A percentile compares a stretch with the other conserved stretches of the same genome.
These are phyloP conservation scores for Dioctria rufipes DNA, from an alignment of 2,888 invertebrate genomes.

Conservation along the genomic window DNA sequence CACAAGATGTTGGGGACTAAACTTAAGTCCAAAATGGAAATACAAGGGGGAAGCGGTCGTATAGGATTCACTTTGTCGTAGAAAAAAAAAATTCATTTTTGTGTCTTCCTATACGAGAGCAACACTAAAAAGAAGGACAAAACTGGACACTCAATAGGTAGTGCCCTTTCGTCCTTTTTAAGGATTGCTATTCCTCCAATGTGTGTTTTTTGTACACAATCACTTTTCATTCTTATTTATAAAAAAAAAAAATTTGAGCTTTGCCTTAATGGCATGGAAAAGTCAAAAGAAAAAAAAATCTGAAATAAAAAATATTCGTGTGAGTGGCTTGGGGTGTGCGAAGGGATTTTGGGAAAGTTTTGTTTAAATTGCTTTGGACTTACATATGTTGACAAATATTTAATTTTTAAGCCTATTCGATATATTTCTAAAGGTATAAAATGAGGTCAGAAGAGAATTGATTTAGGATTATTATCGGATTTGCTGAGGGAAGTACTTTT, in stretches of 20 bases:
- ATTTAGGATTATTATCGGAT: neutral
- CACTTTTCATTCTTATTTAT: neutral
- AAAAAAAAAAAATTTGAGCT: slow-evolving; percentile 5
- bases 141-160: slow-evolving; percentile 5
- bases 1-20: neutral
- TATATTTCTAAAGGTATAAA: too few relatives aligned
- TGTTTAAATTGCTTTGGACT: slow-evolving; percentile 23
- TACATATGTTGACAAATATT: slow-evolving; percentile 5
- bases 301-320: neutral
- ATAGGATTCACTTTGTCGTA: slow-evolving; percentile 18
- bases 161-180: slow-evolving; percentile 27
- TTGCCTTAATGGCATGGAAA: slow-evolving; percentile 1
- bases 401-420: slow-evolving; percentile 8
- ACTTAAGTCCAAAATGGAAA: neutral
- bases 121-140: neutral
- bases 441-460: neutral
- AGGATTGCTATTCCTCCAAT: neutral
- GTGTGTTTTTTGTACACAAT: slow-evolving; percentile 19
- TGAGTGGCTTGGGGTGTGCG: neutral
- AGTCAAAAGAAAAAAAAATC: slow-evolving; percentile 10
- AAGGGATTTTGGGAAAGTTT: slow-evolving; percentile 27
- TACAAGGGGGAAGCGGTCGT: neutral
- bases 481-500: neutral
- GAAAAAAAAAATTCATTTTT: neutral
- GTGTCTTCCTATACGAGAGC: too few relatives aligned